Conservation (phyloP, 2,113 vertebrate species). For the Nibea albiflora region DNA sequence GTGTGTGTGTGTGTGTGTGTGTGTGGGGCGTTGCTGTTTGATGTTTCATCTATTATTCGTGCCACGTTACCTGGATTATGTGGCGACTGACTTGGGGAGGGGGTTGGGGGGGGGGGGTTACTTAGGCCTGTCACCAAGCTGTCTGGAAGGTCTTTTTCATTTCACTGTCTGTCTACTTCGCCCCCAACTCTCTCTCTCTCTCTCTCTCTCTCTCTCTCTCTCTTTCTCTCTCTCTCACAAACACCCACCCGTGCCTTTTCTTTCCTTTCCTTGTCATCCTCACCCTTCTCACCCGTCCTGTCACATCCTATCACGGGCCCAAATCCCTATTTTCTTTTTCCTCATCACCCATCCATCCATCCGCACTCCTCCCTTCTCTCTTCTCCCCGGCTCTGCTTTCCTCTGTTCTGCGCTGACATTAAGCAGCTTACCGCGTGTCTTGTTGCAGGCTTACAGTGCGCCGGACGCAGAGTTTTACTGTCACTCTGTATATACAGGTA, state of each 20-base stretch:
- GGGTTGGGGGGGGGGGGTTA: slow-evolving; percentile 37
- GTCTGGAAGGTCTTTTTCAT: slow-evolving; percentile 63
- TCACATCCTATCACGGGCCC: slow-evolving; percentile 56
- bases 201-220: slow-evolving; percentile 24
- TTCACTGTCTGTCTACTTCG: slow-evolving; percentile 52
- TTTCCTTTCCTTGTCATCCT: slow-evolving; percentile 57
- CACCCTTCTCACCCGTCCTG: slow-evolving; percentile 50
- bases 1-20: slow-evolving; percentile 53
- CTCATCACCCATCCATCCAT: slow-evolving; percentile 31
- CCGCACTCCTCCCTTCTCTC: slow-evolving; percentile 23
- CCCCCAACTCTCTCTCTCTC: slow-evolving; percentile 8
- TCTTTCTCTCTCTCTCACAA: slow-evolving; percentile 20
- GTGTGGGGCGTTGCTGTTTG: slow-evolving; percentile 54
- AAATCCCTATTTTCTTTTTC: slow-evolving; percentile 57
- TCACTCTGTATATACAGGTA: slow-evolving; percentile 77
- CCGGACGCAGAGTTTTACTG: slow-evolving; percentile 73
- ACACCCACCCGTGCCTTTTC: slow-evolving; percentile 27
- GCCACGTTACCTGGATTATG: slow-evolving; percentile 78
- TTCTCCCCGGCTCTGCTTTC: slow-evolving; percentile 38
- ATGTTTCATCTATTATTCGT: slow-evolving; percentile 76
- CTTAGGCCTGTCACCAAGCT: slow-evolving; percentile 71
- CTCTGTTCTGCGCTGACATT: slow-evolving; percentile 76
- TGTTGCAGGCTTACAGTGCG: slow-evolving; percentile 68
- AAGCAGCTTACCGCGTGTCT: slow-evolving; percentile 78
- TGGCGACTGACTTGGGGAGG: slow-evolving; percentile 39